Base-by-base conservation (phyloP, 1,140 invertebrate species). In the Mercenaria mercenaria region DNA sequence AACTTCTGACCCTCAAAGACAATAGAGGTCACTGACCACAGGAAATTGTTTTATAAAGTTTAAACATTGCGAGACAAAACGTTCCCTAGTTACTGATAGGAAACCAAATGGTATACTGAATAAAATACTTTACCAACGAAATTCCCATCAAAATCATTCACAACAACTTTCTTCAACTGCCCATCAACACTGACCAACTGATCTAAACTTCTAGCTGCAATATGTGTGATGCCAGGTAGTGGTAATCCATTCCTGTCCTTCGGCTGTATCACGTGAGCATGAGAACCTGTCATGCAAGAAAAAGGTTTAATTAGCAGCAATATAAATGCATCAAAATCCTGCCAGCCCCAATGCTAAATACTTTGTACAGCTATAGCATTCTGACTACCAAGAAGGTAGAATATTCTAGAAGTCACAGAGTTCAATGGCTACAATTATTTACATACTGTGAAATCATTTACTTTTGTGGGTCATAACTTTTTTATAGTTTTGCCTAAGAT, bases 141-240 rank as follows among this genome's bases (percentile, higher is more conserved):
- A 20, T 43, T 47, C 8, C 83, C 83, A 37, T 67, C 67, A 39
- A 85, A 69, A 41, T 85, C 64, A 20, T 74, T 85, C 11, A 85
- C 52, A 41, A 85, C 83, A 0, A 85, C 43, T 59, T 56, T 85
- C 26, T 50, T 50, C 29, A 32, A 15, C 10, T 34, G 29, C 15
- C 23, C 3, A 39, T 85, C 83, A 1, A 85, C 13, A n/a, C 69
- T 37, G 15, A 76, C 83, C 0, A 85, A 67, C 15, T 85, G 83
- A 69, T 85, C 67, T 32, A n/a, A 23, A 18, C 23, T 72, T 18
- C 37, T 26, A 23, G 83, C 26, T 10, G 83, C 83, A 34, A 85
- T 85, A 18, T 26, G n/a, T 26, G 39, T 8, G 15, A 85, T 29
- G 20, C 56, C 37, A 11, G 11, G n/a, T 56, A 85, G 26, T 20